Base-by-base conservation (phyloP, 1,140 invertebrate species). In the Drosophila persimilis region DNA sequence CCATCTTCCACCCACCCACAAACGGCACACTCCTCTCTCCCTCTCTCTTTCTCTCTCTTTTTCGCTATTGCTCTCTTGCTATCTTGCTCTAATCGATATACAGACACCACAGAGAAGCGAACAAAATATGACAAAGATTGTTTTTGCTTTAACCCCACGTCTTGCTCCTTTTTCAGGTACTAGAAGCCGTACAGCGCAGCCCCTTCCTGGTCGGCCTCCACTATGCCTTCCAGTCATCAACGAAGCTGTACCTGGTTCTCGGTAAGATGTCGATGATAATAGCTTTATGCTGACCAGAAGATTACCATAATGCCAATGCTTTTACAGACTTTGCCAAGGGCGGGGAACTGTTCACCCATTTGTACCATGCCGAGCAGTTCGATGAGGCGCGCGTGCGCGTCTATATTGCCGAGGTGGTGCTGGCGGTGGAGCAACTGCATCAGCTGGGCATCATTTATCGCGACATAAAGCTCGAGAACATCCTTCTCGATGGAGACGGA, bases 381-480 rank as follows among this genome's bases (percentile, higher is more conserved):
- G 94, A 94, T 45, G 96, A 98, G 90, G 92, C 94, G 56, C 95
- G 97, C 92, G 97, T 98, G 13, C 93, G 95, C 71, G 95, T 98
- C 85, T 98, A 98, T 89, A 96, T 98, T 55, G 97, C 96, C 44
- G 97, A 99, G 93, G 95, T 99, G 78, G 96, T 98, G 83, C 92
- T 98, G 53, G 97, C 97, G 1, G 91, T 98, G 35, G 97, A 98
- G 92, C 96, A 97, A 91, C 92, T 98, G 52, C 97, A 98, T 92
- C 96, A 96, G 92, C 95, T 97, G 91, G 93, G 92, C 81, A 98
- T 99, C 44, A 99, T 99, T 74, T 99, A 99, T 92, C 94, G 98
- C 11, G 98, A 99, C 91, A 98, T 99, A 62, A 98, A 98, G 90
- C 92, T 98, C 48, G 97, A 98, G 92, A 98, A 98, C 90, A 98